These are phyloP conservation scores for Pyralis farinalis DNA, from an alignment of 2,888 invertebrate species.

Conservation along the genomic window DNA sequence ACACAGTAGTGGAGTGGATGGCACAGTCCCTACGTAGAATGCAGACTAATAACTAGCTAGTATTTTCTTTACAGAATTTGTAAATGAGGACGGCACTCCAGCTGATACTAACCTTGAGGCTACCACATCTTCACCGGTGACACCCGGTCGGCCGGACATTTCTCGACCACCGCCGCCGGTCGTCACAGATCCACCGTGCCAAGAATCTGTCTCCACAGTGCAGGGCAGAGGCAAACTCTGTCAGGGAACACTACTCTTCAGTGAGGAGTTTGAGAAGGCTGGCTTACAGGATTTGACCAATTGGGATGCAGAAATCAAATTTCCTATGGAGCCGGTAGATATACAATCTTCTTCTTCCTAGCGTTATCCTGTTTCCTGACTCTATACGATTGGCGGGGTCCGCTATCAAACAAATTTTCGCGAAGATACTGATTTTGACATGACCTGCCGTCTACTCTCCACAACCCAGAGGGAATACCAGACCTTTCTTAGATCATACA, in stretches of 20 bases:
- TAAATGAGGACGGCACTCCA: conserved; percentile 49
- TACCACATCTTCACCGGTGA: conserved; percentile 10
- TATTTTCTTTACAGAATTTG: conserved; percentile 55
- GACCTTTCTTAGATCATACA: too few species aligned
- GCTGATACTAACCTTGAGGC: conserved; percentile 27
- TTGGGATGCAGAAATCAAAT: conserved; percentile 79
- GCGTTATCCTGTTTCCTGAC: too few species aligned
- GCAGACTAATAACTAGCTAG: too few species aligned
- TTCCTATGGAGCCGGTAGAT: conserved; percentile 82
- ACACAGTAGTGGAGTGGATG: too few species aligned
- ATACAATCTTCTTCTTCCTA: too few species aligned
- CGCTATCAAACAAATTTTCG: too few species aligned
- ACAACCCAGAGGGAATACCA: too few species aligned
- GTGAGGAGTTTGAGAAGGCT: conserved; percentile 75
- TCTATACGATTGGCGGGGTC: too few species aligned
- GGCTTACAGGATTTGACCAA: conserved; percentile 43
- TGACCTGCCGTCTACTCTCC: too few species aligned
- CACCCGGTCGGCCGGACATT: not conserved
- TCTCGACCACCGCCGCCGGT: conserved; percentile 8
- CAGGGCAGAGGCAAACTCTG: conserved; percentile 54
- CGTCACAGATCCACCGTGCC: conserved; percentile 27
- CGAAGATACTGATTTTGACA: too few species aligned
- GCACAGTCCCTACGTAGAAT: too few species aligned
- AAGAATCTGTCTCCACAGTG: conserved; percentile 41
- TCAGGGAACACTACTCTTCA: conserved; percentile 79